Percentiles rank a stretch among this genome's conserved stretches.
Evolutionary conservation across 2,797 vertebrate species (phyloP).

Genomic region (Echeneis naucrates): DNA sequence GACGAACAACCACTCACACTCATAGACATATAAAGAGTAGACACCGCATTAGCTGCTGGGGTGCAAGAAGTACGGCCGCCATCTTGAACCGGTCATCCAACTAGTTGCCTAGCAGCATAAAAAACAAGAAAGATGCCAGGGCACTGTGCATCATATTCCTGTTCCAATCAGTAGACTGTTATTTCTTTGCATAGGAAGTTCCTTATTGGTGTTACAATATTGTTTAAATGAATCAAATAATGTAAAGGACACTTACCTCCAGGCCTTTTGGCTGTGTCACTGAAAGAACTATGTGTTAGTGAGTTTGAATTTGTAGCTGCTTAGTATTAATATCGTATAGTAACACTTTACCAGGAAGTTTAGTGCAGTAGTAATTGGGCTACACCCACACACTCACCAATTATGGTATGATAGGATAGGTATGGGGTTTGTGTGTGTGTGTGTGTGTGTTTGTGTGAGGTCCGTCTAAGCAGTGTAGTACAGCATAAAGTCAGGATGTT

Average conservation of each 20-base stretch:
- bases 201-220: too few species aligned
- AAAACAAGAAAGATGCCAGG: too few species aligned
- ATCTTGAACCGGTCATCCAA: too few species aligned
- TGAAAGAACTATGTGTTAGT: neutral
- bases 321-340: neutral
- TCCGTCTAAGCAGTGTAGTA: neutral
- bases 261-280: neutral
- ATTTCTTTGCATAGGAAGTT: too few species aligned
- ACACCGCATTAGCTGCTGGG: too few species aligned
- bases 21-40: too few species aligned
- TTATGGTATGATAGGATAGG: neutral
- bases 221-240: neutral
- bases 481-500: slow-evolving; percentile 45
- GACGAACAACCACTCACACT: too few species aligned
- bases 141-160: too few species aligned
- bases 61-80: too few species aligned
- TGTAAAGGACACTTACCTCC: neutral
- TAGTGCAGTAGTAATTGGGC: slow-evolving; percentile 29
- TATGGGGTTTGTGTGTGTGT: slow-evolving; percentile 19
- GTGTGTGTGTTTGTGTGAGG: slow-evolving; percentile 18
- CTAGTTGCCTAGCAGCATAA: too few species aligned
- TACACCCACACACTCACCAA: slow-evolving; percentile 19
- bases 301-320: neutral
- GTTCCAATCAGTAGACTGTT: too few species aligned
- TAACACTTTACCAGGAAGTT: neutral